Evolutionary conservation across 2,797 vertebrate species (phyloP), one percentile per base, ranked within the genome.

Genomic region (Clarias laeviceps): DNA sequence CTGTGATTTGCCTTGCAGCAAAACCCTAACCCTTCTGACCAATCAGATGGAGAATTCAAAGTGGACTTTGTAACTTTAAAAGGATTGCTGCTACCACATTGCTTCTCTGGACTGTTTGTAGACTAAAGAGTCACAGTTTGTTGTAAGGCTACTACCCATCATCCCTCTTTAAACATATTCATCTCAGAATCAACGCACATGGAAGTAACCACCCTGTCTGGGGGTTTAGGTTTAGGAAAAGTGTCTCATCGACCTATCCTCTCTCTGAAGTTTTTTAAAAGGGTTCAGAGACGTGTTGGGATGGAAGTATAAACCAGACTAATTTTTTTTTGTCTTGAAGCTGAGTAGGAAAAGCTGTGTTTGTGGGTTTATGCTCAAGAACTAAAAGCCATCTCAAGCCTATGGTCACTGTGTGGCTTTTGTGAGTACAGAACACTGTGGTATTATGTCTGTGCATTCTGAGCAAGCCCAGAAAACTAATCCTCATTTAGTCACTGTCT

Each of bases 401-500:
- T 45, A 29, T 45, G 78, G 32, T 74, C 45, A 29, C 73, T 68
- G 61, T 40, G 45, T 84, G 74, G 27, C 73, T 80, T 82, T 72
- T 66, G 70, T n/a, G 37, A 69, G 85, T 45, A 73, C 68, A 85
- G 70, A 86, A 85, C 59, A 82, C 74, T 82, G 61, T 18, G 50
- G 66, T 80, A 86, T 88, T 86, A 84, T 85, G 32, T 78, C 59
- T 27, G 40, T 45, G 57, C 27, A 50, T 77, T 18, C 57, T 34
- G 72, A 65, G 73, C 29, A 70, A 69, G 72, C 81, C 50, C 73
- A 76, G 17, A 84, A 40, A 86, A 77, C 64, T 82, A 87, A 82
- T 86, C 84, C 86, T 79, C 57, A 79, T 84, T 89, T 85, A 86
- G 80, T 86, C 85, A 87, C 78, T 88, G 82, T 88, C 87, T 85